A percentile compares a stretch with the other conserved stretches of the same genome.
Evolutionary conservation across 2,888 invertebrate genomes (phyloP).

Genomic region (Thera britannica): DNA sequence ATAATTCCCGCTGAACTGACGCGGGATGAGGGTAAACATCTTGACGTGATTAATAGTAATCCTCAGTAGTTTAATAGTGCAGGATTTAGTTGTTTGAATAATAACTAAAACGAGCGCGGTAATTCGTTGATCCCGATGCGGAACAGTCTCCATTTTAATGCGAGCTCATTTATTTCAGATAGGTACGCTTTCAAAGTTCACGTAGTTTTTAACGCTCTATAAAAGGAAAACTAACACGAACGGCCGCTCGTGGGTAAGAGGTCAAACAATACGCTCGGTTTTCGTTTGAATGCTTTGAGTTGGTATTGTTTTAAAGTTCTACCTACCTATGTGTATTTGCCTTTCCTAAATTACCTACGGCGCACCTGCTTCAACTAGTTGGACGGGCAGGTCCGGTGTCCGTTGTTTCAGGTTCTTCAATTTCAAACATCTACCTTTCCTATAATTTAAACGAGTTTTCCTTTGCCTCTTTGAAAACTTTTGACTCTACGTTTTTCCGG

Average conservation of each 20-base stretch:
- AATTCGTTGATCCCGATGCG: constrained; percentile 54
- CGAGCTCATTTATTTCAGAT: constrained; percentile 35
- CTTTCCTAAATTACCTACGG: constrained; percentile 36
- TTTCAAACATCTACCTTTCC: constrained; percentile 15
- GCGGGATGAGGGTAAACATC: constrained; percentile 81
- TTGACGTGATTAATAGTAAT: constrained; percentile 82
- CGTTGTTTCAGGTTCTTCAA: constrained; percentile 33
- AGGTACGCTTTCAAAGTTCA: constrained; percentile 28
- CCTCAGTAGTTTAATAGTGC: constrained; percentile 78
- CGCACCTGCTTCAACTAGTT: constrained; percentile 40
- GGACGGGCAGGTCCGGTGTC: constrained; percentile 30
- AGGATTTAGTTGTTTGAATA: constrained; percentile 76
- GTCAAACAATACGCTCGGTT: constrained; percentile 43
- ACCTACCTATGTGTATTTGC: constrained; percentile 25
- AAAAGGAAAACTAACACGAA: constrained; percentile 32
- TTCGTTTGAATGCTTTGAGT: constrained; percentile 40
- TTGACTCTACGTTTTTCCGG: constrained; percentile 9
- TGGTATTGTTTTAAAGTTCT: constrained; percentile 34
- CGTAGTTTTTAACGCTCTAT: constrained; percentile 32
- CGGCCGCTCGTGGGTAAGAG: constrained; percentile 34
- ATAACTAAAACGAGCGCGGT: constrained; percentile 58
- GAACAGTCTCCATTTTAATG: constrained; percentile 34
- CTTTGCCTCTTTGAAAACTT: constrained; percentile 24
- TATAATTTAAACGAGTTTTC: constrained; percentile 18
- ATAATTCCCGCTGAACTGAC: constrained; percentile 76